phyloP scores from a whole-genome alignment of 1,140 invertebrate species.

The Drosophila ambigua region DNA sequence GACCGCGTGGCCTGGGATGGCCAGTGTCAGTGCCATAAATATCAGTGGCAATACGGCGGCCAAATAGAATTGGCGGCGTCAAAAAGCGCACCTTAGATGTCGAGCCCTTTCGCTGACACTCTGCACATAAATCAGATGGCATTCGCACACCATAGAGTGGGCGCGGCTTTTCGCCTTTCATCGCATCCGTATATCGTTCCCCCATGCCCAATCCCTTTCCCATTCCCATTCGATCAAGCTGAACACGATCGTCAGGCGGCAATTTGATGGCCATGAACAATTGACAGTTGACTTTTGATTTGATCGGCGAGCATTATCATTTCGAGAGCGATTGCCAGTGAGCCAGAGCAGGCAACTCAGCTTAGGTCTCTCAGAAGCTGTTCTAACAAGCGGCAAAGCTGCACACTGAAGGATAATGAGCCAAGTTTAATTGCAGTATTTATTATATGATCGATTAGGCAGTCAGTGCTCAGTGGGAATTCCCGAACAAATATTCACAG shows the following conservation, averaged over 20 bases:
- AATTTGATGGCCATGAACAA: conserved; percentile 76
- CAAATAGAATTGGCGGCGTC: conserved; percentile 79
- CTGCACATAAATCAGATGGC: conserved; percentile 28
- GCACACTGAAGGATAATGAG: too few species aligned
- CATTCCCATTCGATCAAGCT: too few species aligned
- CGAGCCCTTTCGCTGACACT: conserved; percentile 27
- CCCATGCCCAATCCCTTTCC: not conserved
- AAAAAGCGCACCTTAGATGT: conserved; percentile 63
- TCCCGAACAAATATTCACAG: too few species aligned
- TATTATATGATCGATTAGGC: too few species aligned
- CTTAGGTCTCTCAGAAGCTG: not conserved
- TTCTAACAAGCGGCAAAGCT: too few species aligned
- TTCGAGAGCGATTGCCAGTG: not conserved
- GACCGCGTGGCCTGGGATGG: not conserved
- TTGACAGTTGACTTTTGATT: conserved; percentile 69
- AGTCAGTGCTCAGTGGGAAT: too few species aligned
- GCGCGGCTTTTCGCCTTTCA: conserved; percentile 69
- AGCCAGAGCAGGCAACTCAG: not conserved
- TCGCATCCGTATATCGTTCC: conserved; percentile 15
- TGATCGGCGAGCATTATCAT: not conserved
- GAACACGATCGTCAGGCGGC: conserved; percentile 51
- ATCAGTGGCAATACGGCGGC: conserved; percentile 19
- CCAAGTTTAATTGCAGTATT: too few species aligned
- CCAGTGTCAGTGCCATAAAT: conserved; percentile 20
- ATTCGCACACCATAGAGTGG: conserved; percentile 15